These are phyloP conservation scores for Antheraea yamamai DNA, from an alignment of 2,888 invertebrate species.

Conservation along the genomic window DNA sequence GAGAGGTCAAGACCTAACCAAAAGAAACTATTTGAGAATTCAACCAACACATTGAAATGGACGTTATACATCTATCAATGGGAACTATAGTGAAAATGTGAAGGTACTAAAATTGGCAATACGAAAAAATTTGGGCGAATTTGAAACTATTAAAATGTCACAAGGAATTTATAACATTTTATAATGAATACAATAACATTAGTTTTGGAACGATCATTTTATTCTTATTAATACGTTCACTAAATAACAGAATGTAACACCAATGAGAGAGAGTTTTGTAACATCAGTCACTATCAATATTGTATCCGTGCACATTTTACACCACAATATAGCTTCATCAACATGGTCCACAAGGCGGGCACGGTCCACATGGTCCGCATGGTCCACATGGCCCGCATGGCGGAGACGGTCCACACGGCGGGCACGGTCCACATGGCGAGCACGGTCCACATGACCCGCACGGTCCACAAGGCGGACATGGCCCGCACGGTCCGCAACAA, in stretches of 20 bases:
- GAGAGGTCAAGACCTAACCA: too few species aligned
- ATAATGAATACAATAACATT: neutral
- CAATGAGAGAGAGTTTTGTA: slow-evolving; percentile 23
- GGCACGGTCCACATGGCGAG: slow-evolving; percentile 28
- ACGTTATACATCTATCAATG: too few species aligned
- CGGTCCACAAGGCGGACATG: slow-evolving; percentile 32
- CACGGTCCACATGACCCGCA: slow-evolving; percentile 36
- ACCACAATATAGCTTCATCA: slow-evolving; percentile 24
- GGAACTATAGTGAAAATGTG: too few species aligned
- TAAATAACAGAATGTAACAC: slow-evolving; percentile 24
- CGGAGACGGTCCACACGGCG: neutral
- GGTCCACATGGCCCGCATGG: slow-evolving; percentile 19
- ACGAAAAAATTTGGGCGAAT: too few species aligned
- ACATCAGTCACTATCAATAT: neutral
- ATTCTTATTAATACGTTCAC: slow-evolving; percentile 38
- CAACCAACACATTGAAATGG: too few species aligned
- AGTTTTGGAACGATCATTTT: slow-evolving; percentile 27
- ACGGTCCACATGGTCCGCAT: slow-evolving; percentile 19
- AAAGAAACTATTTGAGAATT: too few species aligned
- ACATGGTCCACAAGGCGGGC: slow-evolving; percentile 32
- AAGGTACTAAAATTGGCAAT: too few species aligned
- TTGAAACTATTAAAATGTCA: too few species aligned
- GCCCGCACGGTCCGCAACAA: slow-evolving; percentile 15
- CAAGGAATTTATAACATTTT: neutral
- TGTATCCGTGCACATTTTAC: neutral